Base-by-base conservation (phyloP, 2,888 invertebrate species). In the Elaeidobius kamerunicus region DNA sequence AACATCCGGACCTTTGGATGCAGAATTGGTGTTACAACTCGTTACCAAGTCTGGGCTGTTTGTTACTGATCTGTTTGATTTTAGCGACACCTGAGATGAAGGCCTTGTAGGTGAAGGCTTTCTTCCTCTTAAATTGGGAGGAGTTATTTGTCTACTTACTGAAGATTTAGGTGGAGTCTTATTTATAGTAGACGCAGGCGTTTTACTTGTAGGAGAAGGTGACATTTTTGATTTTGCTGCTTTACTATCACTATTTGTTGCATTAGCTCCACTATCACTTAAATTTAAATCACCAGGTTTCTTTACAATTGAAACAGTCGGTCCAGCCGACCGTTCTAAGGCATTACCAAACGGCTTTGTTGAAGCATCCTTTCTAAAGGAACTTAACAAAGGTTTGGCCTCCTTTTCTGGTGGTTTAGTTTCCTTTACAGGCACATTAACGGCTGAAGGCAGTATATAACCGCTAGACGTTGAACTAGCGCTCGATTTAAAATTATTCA, bases 21-120 rank as follows among this genome's bases (percentile, higher is more conserved):
- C 75, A 44, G 77, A 75, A 11, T 70, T 67, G 19, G 77, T 63
- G 35, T 61, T 81, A 66, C 86, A 86, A 64, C 86, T 86, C 0
- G 85, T 84, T 2, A 86, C 86, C 20, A 87, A 70, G 66, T 87
- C 86, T 0, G 86, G 86, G 67, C 85, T 85, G 63, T 85, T 86
- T 27, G 69, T 55, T 63, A 65, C 63, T 3, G 66, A 64, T 44
- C 70, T 73, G 2, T 73, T 63, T 15, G 61, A 58, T 53, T 58
- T 59, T 18, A 60, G 52, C 27, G 61, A 58, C 28, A 62, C 55
- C 12, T 62, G 60, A 14, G 63, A 49, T 1, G 61, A 52, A 1
- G 66, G 53, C 45, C 68, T 64, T 3, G 65, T 65, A 1, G 71
- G 65, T 15, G 72, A 72, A 2, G 72, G 64, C 56, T 69, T 70